Percentiles rank a stretch among this genome's conserved stretches.
phyloP scores from a whole-genome alignment of 1,140 invertebrate genomes.

The Hyles euphorbiae region DNA sequence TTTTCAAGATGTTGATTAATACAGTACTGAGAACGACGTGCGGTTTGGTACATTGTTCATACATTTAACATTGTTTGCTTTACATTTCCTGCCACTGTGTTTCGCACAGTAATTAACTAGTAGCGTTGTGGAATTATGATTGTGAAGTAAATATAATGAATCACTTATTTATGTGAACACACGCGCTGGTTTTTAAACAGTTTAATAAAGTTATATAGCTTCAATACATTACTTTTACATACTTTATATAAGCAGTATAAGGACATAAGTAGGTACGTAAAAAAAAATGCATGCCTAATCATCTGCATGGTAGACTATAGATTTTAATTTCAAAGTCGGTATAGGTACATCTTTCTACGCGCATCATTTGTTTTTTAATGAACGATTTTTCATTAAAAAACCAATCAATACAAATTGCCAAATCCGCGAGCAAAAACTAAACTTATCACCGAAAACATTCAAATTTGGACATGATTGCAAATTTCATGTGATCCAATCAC shows the following conservation, averaged over 20 bases:
- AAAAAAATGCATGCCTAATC: too few relatives aligned
- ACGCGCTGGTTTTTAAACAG: too few relatives aligned
- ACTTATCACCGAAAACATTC: constrained; percentile 2
- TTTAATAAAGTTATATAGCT: too few relatives aligned
- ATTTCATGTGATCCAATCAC: background rate
- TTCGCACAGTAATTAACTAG: constrained; percentile 45
- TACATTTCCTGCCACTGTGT: constrained; percentile 54
- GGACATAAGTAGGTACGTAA: too few relatives aligned
- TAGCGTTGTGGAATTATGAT: constrained; percentile 25
- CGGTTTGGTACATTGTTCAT: constrained; percentile 50
- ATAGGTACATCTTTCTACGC: too few relatives aligned
- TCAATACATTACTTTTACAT: too few relatives aligned
- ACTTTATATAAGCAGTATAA: too few relatives aligned
- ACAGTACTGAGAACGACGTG: constrained; percentile 48
- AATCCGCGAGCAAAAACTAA: background rate
- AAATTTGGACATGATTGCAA: constrained; percentile 7
- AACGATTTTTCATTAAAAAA: background rate
- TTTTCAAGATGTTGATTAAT: constrained; percentile 38
- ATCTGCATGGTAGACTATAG: too few relatives aligned
- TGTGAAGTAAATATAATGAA: constrained; percentile 4
- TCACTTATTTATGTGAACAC: background rate
- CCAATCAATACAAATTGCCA: constrained; percentile 4
- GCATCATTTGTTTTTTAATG: background rate
- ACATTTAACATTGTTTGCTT: constrained; percentile 40
- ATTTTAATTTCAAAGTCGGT: too few relatives aligned